phyloP scores from a whole-genome alignment of 2,888 invertebrate species.

The Clistopyga incitator region DNA sequence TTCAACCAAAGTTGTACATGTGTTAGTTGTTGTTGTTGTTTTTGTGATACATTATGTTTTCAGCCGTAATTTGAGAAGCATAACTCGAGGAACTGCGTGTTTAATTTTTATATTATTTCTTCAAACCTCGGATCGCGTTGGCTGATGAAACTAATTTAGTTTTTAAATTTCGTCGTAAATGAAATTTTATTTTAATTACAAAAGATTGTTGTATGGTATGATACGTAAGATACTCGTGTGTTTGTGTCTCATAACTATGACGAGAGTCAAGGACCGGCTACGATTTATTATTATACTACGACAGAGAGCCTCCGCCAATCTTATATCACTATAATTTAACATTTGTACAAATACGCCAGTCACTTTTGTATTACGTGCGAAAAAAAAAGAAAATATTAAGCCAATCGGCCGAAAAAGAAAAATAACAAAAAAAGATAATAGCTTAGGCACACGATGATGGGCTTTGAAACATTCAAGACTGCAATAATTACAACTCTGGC shows the following conservation, averaged over 20 bases:
- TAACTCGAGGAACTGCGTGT: not conserved
- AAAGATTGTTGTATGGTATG: not conserved
- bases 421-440: conserved; percentile 46
- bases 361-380: conserved; percentile 59
- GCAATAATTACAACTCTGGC: conserved; percentile 82
- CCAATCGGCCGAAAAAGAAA: conserved; percentile 8
- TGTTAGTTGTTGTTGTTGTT: conserved; percentile 77
- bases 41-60: conserved; percentile 77
- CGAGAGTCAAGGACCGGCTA: not conserved
- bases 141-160: not conserved
- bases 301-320: conserved; percentile 40
- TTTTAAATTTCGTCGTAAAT: conserved; percentile 4
- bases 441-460: conserved; percentile 43
- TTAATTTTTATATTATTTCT: conserved; percentile 16
- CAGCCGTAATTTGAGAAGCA: conserved; percentile 64
- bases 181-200: conserved; percentile 9
- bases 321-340: conserved; percentile 42
- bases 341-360: conserved; percentile 64
- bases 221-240: not conserved
- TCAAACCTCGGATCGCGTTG: not conserved
- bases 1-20: conserved; percentile 76
- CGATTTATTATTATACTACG: conserved; percentile 38
- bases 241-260: not conserved
- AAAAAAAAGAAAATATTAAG: conserved; percentile 36
- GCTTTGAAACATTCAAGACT: conserved; percentile 79